Evolutionary conservation across 2,888 invertebrate genomes (phyloP).

Genomic region (Neuroscelio doddi): DNA sequence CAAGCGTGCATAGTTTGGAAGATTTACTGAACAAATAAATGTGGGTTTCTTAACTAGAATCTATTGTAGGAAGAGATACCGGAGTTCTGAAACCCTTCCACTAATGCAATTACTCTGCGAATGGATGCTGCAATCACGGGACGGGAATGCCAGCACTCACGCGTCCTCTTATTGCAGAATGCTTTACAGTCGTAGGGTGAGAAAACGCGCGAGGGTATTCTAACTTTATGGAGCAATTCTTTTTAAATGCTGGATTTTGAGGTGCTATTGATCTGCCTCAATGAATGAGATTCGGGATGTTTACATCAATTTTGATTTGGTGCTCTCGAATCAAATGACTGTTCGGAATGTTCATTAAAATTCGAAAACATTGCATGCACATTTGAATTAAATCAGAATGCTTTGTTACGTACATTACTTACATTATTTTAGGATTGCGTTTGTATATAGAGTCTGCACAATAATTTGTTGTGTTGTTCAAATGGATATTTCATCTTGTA

Average conservation of each 20-base stretch:
- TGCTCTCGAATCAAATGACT: too few species aligned
- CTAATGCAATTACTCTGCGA: conserved; percentile 54
- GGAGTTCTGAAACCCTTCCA: conserved; percentile 19
- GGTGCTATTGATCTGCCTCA: too few species aligned
- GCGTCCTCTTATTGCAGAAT: conserved; percentile 47
- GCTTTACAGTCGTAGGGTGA: conserved; percentile 53
- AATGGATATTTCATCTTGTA: not conserved
- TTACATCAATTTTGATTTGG: too few species aligned
- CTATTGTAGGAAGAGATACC: conserved; percentile 14
- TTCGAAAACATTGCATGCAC: too few species aligned
- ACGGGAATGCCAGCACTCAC: conserved; percentile 34
- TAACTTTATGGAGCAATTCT: conserved; percentile 59
- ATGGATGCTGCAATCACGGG: conserved; percentile 55
- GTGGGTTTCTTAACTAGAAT: conserved; percentile 24
- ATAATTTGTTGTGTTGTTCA: not conserved
- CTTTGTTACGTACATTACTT: too few species aligned
- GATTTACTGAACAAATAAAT: conserved; percentile 31
- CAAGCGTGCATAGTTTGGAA: conserved; percentile 9
- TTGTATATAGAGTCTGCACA: too few species aligned
- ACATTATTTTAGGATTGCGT: too few species aligned
- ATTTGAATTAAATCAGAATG: too few species aligned
- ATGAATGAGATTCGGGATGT: too few species aligned
- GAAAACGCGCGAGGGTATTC: conserved; percentile 53
- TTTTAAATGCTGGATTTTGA: conserved; percentile 43
- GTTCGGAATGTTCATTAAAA: too few species aligned